These are phyloP conservation scores for Myotis daubentonii DNA, from an alignment of 2,797 vertebrate species.

Conservation along the genomic window DNA sequence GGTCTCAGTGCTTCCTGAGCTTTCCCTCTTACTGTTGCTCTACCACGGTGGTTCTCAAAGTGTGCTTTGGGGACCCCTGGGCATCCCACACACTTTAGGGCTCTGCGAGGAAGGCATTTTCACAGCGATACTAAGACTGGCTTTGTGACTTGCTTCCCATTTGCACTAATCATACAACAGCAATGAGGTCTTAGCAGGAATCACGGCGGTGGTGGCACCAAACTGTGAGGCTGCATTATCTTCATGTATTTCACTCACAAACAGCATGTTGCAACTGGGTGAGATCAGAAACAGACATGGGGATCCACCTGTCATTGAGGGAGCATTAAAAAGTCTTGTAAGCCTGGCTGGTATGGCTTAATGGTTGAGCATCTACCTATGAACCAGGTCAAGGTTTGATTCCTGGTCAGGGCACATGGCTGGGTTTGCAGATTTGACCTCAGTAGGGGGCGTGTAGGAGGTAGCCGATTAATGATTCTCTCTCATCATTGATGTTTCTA, in stretches of 20 bases:
- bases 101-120: neutral
- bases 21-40: neutral
- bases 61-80: neutral
- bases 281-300: neutral
- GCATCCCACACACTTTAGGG: neutral
- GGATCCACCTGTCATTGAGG: neutral
- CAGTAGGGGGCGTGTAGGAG: no score
- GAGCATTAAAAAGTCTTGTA: neutral
- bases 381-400: no score
- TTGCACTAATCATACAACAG: neutral
- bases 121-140: neutral
- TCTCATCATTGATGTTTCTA: no score
- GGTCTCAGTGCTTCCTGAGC: neutral
- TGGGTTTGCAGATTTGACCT: no score
- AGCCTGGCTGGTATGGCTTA: neutral
- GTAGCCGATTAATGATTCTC: no score
- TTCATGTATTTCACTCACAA: neutral
- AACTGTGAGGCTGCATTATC: fast-evolving
- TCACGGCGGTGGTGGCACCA: fast-evolving
- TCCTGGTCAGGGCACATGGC: no score
- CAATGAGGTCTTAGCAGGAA: fast-evolving
- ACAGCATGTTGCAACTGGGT: neutral
- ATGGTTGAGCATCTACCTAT: no score
- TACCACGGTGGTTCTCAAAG: neutral
- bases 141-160: no score